These are phyloP conservation scores for Troides oblongomaculatus DNA, from an alignment of 2,888 invertebrate genomes.

Conservation along the genomic window DNA sequence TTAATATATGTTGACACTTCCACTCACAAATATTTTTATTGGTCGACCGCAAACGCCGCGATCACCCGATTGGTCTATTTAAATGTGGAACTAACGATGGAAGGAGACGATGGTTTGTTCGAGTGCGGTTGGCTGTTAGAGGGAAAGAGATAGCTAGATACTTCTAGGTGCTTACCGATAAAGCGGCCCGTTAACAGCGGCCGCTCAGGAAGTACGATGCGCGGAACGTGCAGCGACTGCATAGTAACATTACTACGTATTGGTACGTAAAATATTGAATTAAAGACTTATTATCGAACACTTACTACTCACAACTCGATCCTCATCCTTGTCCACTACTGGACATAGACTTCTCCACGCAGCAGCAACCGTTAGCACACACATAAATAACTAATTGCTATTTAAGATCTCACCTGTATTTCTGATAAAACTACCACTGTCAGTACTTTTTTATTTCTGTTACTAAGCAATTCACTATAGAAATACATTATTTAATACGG, in stretches of 20 bases:
- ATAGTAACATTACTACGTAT: conserved; percentile 42
- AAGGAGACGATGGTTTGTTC: conserved; percentile 55
- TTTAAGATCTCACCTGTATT: too few species aligned
- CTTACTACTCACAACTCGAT: too few species aligned
- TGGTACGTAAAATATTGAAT: conserved; percentile 38
- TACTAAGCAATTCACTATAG: too few species aligned
- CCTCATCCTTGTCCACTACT: too few species aligned
- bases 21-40: conserved; percentile 73
- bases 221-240: conserved; percentile 50
- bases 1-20: conserved; percentile 71
- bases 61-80: conserved; percentile 66
- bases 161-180: conserved; percentile 73
- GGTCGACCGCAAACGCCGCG: conserved; percentile 60
- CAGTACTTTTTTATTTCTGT: too few species aligned
- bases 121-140: conserved; percentile 42
- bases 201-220: conserved; percentile 62
- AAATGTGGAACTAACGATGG: conserved; percentile 62
- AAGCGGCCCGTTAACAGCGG: conserved; percentile 63
- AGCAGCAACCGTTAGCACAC: too few species aligned
- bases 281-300: background rate
- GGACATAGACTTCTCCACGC: too few species aligned
- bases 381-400: too few species aligned
- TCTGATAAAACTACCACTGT: too few species aligned
- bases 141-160: conserved; percentile 68
- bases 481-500: too few species aligned